These are phyloP conservation scores for Fistularia tabacaria DNA, from an alignment of 2,797 vertebrate genomes.

Conservation along the genomic window DNA sequence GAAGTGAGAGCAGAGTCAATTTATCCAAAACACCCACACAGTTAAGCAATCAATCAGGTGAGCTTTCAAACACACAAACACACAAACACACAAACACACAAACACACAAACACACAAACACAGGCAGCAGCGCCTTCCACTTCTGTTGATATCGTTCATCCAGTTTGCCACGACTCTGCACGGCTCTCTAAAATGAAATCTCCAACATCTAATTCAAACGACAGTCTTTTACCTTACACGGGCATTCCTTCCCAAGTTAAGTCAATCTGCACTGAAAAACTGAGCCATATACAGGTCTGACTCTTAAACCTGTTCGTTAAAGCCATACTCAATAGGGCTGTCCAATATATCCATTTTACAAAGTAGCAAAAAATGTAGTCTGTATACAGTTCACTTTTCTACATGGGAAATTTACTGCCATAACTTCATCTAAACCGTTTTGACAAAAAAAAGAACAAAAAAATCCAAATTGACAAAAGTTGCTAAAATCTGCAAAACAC, in stretches of 20 bases:
- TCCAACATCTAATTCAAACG: slow-evolving; percentile 24
- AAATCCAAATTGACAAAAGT: slow-evolving; percentile 2
- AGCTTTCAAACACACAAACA: neutral
- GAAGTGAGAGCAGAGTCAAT: slow-evolving; percentile 43
- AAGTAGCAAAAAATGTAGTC: too few species aligned
- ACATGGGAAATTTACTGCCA: too few species aligned
- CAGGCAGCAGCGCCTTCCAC: slow-evolving; percentile 7
- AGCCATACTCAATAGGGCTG: too few species aligned
- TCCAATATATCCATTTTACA: too few species aligned
- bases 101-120: too few species aligned
- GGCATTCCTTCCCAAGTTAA: slow-evolving; percentile 5
- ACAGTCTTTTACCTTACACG: neutral
- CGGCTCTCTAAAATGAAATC: slow-evolving; percentile 1
- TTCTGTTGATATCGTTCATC: slow-evolving; percentile 21
- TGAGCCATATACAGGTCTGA: too few species aligned
- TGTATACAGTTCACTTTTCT: too few species aligned
- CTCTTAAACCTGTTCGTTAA: too few species aligned
- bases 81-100: neutral
- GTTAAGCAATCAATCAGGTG: slow-evolving; percentile 47
- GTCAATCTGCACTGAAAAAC: neutral
- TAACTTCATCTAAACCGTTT: too few species aligned
- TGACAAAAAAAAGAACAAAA: neutral
- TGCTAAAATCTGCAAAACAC: too few species aligned
- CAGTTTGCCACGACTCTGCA: slow-evolving; percentile 17
- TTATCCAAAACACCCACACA: slow-evolving; percentile 33